phyloP scores from a whole-genome alignment of 2,797 vertebrate species.

The Siniperca undulata region DNA sequence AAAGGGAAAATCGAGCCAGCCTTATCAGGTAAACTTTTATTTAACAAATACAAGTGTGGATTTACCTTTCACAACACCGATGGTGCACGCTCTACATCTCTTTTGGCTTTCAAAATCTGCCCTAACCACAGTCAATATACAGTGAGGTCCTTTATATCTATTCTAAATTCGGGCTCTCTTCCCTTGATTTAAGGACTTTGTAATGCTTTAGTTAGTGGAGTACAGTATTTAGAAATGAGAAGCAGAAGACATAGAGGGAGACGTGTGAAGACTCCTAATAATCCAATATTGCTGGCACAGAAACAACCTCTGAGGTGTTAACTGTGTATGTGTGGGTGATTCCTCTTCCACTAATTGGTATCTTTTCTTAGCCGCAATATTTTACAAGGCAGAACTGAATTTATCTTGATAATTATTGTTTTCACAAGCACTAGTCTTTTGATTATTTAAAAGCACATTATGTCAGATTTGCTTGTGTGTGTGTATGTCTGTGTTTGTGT shows the following conservation, averaged over 20 bases:
- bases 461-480: constrained; percentile 36
- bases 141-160: constrained; percentile 3
- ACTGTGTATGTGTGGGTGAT: constrained; percentile 63
- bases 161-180: constrained; percentile 27
- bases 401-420: constrained; percentile 69
- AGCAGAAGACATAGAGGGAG: constrained; percentile 35
- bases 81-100: not conserved
- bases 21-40: constrained; percentile 5
- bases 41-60: not conserved
- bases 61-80: not conserved
- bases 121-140: not conserved
- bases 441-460: constrained; percentile 54
- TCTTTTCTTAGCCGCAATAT: constrained; percentile 54
- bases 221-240: constrained; percentile 47
- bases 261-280: constrained; percentile 72
- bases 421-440: constrained; percentile 53
- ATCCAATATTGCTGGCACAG: constrained; percentile 64
- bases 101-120: constrained; percentile 17
- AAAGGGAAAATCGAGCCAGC: not conserved
- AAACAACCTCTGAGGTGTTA: constrained; percentile 68
- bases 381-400: constrained; percentile 59
- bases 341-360: constrained; percentile 63
- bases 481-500: not conserved
- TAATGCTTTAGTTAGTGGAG: constrained; percentile 29
- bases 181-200: constrained; percentile 22